Percentiles rank a stretch among this genome's conserved stretches.
Conservation (phyloP, 2,113 vertebrate species). For the Channa maculata region DNA sequence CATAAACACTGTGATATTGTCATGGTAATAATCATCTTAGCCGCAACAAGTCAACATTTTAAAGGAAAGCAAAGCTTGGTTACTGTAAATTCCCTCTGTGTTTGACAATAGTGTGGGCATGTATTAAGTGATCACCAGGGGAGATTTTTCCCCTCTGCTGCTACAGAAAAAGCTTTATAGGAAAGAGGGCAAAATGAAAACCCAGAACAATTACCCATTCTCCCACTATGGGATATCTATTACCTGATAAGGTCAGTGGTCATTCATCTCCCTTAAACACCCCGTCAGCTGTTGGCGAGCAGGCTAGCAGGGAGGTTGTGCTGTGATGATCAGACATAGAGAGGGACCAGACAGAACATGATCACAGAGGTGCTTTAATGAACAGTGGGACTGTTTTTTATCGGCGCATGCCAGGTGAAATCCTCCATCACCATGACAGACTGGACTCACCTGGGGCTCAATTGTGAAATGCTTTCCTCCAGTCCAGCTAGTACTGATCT, state of each 20-base stretch:
- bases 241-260: slow-evolving; percentile 61
- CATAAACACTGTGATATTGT: too few species aligned
- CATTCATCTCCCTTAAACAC: slow-evolving; percentile 73
- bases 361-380: slow-evolving; percentile 37
- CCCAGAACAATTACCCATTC: slow-evolving; percentile 58
- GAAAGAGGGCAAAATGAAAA: slow-evolving; percentile 55
- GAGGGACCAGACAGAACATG: slow-evolving; percentile 26
- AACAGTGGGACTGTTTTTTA: slow-evolving; percentile 54
- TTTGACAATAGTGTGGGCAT: not conserved
- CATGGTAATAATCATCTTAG: too few species aligned
- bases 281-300: slow-evolving; percentile 57
- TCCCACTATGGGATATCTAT: slow-evolving; percentile 62
- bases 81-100: slow-evolving; percentile 4
- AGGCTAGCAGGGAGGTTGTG: slow-evolving; percentile 32
- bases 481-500: slow-evolving; percentile 15
- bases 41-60: not conserved
- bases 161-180: slow-evolving; percentile 15
- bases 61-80: slow-evolving; percentile 7
- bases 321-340: slow-evolving; percentile 43
- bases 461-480: slow-evolving; percentile 17
- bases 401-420: slow-evolving; percentile 40
- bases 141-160: slow-evolving; percentile 4
- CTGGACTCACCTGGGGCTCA: slow-evolving; percentile 20
- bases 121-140: slow-evolving; percentile 41
- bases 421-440: slow-evolving; percentile 62